phyloP scores from a whole-genome alignment of 2,888 invertebrate genomes.

The Chymomyza fuscimana region DNA sequence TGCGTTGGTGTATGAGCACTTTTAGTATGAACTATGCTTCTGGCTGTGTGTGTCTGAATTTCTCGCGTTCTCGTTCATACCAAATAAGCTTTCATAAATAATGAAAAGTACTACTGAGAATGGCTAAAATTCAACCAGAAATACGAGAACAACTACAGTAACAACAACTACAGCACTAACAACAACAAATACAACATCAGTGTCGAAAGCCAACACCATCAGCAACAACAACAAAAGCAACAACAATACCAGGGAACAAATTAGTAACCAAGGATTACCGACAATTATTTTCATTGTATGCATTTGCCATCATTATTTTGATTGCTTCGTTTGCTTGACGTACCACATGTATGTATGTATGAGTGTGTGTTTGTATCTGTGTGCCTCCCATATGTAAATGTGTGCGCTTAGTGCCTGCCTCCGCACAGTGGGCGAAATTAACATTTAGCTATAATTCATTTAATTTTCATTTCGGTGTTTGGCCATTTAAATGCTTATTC shows the following conservation, averaged over 20 bases:
- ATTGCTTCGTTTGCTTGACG: constrained; percentile 67
- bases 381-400: neutral
- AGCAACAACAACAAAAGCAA: constrained; percentile 25
- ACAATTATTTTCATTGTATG: constrained; percentile 72
- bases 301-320: constrained; percentile 73
- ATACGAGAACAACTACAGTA: constrained; percentile 44
- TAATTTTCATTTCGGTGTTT: too few species aligned
- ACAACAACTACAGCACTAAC: constrained; percentile 7
- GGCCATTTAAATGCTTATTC: too few species aligned
- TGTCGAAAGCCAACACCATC: constrained; percentile 25
- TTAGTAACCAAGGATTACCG: constrained; percentile 73
- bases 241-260: constrained; percentile 44
- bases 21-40: neutral
- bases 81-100: constrained; percentile 73
- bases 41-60: constrained; percentile 1
- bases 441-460: too few species aligned
- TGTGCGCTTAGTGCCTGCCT: neutral
- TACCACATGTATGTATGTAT: neutral
- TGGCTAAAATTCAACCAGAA: constrained; percentile 46
- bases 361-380: neutral
- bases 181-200: constrained; percentile 12
- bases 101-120: constrained; percentile 57
- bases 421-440: neutral
- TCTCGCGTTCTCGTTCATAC: constrained; percentile 50
- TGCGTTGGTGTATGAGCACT: too few species aligned